phyloP scores from a whole-genome alignment of 2,888 invertebrate species.

The Tortrix viridana region DNA sequence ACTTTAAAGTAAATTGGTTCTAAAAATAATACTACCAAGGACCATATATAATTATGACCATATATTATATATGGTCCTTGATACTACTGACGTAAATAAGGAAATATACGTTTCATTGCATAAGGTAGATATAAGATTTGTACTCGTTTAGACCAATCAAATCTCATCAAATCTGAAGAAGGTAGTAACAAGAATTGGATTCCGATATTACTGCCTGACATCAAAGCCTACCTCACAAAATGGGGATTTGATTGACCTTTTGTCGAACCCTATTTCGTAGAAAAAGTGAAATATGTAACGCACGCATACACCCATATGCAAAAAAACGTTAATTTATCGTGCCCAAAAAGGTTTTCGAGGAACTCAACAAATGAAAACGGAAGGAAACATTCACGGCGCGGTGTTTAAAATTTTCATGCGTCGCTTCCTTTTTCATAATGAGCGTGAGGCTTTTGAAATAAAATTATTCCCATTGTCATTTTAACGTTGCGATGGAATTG shows the following conservation, averaged over 20 bases:
- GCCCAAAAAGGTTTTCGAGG: conserved; percentile 22
- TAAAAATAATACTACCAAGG: too few species aligned
- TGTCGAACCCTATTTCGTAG: neutral
- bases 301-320: conserved; percentile 17
- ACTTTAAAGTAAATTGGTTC: too few species aligned
- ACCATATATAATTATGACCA: too few species aligned
- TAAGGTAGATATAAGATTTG: conserved; percentile 2
- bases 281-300: conserved; percentile 18
- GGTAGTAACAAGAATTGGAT: conserved; percentile 1
- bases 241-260: conserved; percentile 29
- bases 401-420: conserved; percentile 28
- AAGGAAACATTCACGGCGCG: conserved; percentile 29
- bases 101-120: neutral
- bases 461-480: conserved; percentile 17
- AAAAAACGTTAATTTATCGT: conserved; percentile 26
- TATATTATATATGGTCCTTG: too few species aligned
- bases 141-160: conserved; percentile 14
- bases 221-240: conserved; percentile 23
- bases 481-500: neutral
- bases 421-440: conserved; percentile 25
- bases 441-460: conserved; percentile 16
- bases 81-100: neutral
- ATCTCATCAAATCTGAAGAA: conserved; percentile 11
- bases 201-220: conserved; percentile 14
- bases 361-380: conserved; percentile 29